Base-by-base conservation (phyloP, 2,888 invertebrate genomes). In the Melanostoma scalare region DNA sequence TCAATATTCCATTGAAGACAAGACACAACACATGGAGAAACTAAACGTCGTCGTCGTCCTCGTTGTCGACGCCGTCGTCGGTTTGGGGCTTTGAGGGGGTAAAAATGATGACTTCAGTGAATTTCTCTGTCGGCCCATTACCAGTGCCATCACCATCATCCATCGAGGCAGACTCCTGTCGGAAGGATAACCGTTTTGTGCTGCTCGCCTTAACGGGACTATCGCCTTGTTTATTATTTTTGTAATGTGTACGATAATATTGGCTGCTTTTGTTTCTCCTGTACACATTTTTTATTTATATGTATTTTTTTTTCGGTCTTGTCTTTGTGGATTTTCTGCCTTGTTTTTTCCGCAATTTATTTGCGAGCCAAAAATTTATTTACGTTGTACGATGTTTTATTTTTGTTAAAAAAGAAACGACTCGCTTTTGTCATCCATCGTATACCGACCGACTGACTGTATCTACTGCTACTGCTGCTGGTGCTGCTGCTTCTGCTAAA, bases 221-320 rank as follows among this genome's bases (percentile, higher is more conserved):
- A 67, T 72, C 65, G 78, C 48, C 78, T 55, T 77, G 81, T 81
- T 77, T 81, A 67, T 81, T 77, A 77, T 81, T 67, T 72, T 55
- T 40, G 61, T 73, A 73, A 79, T 79, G 67, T 74, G 46, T 55
- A 79, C 42, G 79, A 74, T 81, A 77, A 77, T 67, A 72, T 77
- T 60, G 67, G 71, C 48, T 65, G 20, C 38, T 71, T 80, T 71
- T 65, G 46, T 40, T 44, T 52, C 42, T 65, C 48, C 38, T 72
- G 50, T 35, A 38, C 20, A 20, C 20, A 20, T 20, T 20, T 20
- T 20, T 20, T 20, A 20, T 20, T 20, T 20, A 20, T 20, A 20
- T 20, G 20, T 20, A 20, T 20, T 20, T 20, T 20, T 20, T 20
- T 20, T 20, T 20, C 20, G 10, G 10, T 44, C 30, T 36, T 60